Conservation (phyloP, 2,888 invertebrate species). For the Griposia aprilina region DNA sequence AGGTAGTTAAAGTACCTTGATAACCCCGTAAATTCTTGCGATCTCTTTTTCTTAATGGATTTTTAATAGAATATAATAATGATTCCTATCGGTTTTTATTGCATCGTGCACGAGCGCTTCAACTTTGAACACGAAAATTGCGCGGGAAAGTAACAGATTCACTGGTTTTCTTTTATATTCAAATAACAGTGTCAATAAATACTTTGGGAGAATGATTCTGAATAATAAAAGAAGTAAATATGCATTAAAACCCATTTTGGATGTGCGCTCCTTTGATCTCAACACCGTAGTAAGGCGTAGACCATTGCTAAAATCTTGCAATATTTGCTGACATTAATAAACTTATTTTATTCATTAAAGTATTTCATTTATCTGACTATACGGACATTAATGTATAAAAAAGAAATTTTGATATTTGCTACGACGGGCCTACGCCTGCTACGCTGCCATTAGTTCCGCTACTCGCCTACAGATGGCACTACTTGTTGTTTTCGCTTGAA, state of each 20-base stretch:
- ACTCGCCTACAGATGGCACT: conserved; percentile 83
- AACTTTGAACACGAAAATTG: conserved; percentile 25
- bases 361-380: not conserved
- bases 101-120: conserved; percentile 10
- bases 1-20: conserved; percentile 39
- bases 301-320: not conserved
- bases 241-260: not conserved
- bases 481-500: conserved; percentile 33
- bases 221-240: not conserved
- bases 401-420: not conserved
- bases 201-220: not conserved
- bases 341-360: not conserved
- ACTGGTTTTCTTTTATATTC: conserved; percentile 1
- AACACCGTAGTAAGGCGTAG: not conserved
- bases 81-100: conserved; percentile 20
- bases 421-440: conserved; percentile 18
- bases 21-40: conserved; percentile 37
- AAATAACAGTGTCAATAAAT: not conserved
- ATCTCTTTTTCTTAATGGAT: conserved; percentile 39
- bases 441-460: conserved; percentile 67
- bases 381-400: not conserved
- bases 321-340: not conserved
- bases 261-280: not conserved
- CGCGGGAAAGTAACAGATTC: conserved; percentile 19
- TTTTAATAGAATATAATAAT: conserved; percentile 51